phyloP scores from a whole-genome alignment of 2,888 invertebrate genomes.

The Archaeoteleia sp. region DNA sequence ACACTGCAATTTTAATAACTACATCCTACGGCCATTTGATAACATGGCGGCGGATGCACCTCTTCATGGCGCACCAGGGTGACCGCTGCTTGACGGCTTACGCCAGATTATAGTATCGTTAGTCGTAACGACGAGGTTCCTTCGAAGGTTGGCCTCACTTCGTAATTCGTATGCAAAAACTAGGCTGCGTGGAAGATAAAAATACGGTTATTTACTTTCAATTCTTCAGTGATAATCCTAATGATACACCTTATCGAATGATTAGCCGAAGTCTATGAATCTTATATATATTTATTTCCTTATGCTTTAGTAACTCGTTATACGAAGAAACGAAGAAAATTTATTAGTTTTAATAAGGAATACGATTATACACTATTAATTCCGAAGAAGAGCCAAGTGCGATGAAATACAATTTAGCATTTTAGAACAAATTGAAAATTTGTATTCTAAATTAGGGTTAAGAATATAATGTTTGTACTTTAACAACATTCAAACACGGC shows the following conservation, averaged over 20 bases:
- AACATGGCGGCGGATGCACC: conserved; percentile 66
- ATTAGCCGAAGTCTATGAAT: too few relatives aligned
- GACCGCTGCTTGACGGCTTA: conserved; percentile 50
- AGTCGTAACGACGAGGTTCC: conserved; percentile 50
- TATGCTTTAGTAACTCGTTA: too few relatives aligned
- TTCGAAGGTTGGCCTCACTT: conserved; percentile 36
- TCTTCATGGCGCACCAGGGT: conserved; percentile 46
- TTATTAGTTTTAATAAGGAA: too few relatives aligned
- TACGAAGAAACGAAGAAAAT: too few relatives aligned
- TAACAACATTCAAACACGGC: too few relatives aligned
- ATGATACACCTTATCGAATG: conserved; percentile 14
- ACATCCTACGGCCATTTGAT: conserved; percentile 69
- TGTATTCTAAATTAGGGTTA: neutral
- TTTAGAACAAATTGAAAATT: too few relatives aligned
- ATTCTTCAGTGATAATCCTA: conserved; percentile 31
- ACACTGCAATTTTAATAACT: conserved; percentile 71
- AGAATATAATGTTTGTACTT: too few relatives aligned
- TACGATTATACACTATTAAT: too few relatives aligned
- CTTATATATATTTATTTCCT: too few relatives aligned
- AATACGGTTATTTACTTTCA: conserved; percentile 42
- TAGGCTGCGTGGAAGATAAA: conserved; percentile 31
- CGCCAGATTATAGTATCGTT: conserved; percentile 54
- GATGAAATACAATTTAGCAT: too few relatives aligned
- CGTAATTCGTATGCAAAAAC: conserved; percentile 47
- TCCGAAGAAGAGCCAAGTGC: too few relatives aligned